phyloP scores from a whole-genome alignment of 2,888 invertebrate species.

The Harpalus rubripes region DNA sequence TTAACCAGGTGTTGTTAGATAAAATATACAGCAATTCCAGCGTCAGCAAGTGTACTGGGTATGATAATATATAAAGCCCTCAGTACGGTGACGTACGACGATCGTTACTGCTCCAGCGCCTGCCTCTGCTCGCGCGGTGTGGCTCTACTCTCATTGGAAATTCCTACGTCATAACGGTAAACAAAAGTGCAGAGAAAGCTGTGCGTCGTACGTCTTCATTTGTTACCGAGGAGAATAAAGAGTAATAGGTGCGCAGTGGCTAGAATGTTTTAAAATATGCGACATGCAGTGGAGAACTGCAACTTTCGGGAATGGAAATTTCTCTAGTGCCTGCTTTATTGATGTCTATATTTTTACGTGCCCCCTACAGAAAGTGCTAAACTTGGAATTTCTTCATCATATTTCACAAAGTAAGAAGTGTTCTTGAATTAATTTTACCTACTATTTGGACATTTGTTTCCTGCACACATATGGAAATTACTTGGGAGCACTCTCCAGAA shows the following conservation, averaged over 20 bases:
- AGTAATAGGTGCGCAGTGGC: constrained; percentile 50
- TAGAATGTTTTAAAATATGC: constrained; percentile 57
- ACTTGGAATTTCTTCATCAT: constrained; percentile 34
- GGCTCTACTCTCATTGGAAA: constrained; percentile 55
- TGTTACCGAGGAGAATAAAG: constrained; percentile 53
- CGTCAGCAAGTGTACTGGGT: constrained; percentile 36
- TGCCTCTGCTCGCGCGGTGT: not conserved
- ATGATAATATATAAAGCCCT: constrained; percentile 46
- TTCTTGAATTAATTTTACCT: constrained; percentile 34
- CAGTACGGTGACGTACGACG: constrained; percentile 44
- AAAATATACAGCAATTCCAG: constrained; percentile 45
- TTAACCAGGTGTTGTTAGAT: constrained; percentile 49
- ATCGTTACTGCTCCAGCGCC: constrained; percentile 46
- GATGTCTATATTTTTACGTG: constrained; percentile 54
- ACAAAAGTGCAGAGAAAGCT: constrained; percentile 62
- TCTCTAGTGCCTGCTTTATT: constrained; percentile 43
- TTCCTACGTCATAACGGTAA: constrained; percentile 62
- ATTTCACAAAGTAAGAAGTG: constrained; percentile 11
- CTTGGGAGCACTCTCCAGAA: not conserved
- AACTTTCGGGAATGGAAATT: constrained; percentile 44
- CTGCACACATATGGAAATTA: not conserved
- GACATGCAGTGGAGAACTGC: constrained; percentile 16
- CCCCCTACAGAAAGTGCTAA: constrained; percentile 29
- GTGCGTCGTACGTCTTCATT: constrained; percentile 63
- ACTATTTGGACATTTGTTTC: constrained; percentile 14